Conservation (phyloP, 2,113 vertebrate genomes). For the rat (Rattus norvegicus) region DNA sequence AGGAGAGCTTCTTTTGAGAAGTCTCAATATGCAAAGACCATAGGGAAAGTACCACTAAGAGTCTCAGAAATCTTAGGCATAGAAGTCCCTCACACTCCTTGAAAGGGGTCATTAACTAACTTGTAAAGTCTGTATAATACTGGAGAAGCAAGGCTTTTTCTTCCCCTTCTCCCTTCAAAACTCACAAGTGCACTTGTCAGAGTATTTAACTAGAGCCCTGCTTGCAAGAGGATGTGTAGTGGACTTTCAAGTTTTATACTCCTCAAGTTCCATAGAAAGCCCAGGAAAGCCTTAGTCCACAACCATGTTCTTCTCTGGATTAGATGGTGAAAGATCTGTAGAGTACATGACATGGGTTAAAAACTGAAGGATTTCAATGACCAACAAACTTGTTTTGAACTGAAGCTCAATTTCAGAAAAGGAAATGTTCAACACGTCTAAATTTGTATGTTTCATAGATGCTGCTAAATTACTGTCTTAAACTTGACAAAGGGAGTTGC, state of each 20-base stretch:
- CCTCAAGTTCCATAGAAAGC: not conserved
- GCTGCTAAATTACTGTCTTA: not conserved
- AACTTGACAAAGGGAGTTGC: not conserved
- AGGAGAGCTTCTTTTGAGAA: not conserved
- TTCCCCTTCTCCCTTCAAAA: not conserved
- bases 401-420: conserved; percentile 3
- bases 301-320: not conserved
- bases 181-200: not conserved
- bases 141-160: not conserved
- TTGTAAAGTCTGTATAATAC: not conserved
- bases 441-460: not conserved
- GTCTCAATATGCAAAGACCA: not conserved
- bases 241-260: not conserved
- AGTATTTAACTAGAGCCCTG: not conserved
- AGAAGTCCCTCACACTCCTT: not conserved
- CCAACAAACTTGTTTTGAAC: not conserved
- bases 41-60: not conserved
- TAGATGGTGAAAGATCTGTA: not conserved
- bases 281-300: not conserved
- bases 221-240: not conserved
- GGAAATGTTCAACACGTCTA: not conserved
- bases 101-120: not conserved
- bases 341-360: not conserved
- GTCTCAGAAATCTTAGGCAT: not conserved
- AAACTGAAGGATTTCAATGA: not conserved